Evolutionary conservation across 2,113 vertebrate genomes (phyloP).

Genomic region (Lanius ludovicianus): DNA sequence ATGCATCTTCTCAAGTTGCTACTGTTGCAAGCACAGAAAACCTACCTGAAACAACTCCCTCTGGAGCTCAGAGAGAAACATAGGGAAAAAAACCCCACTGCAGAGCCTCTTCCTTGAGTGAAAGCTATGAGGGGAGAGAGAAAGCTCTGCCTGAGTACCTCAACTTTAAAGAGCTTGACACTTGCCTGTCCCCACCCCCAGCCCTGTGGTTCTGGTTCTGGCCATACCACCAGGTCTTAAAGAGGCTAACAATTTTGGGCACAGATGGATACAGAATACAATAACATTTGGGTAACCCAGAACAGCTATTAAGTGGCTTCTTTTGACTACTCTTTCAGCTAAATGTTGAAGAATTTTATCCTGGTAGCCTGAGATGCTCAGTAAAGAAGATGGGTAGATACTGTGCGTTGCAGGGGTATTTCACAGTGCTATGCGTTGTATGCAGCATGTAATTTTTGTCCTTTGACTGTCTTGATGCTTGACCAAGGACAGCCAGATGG

Average conservation of each 20-base stretch:
- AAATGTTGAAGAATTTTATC: not conserved
- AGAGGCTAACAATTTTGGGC: not conserved
- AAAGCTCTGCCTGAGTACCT: not conserved
- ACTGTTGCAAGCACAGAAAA: not conserved
- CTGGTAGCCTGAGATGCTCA: not conserved
- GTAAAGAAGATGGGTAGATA: not conserved
- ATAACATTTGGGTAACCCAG: not conserved
- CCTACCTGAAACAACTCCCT: not conserved
- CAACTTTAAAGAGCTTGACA: not conserved
- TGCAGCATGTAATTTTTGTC: not conserved
- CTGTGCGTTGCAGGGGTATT: not conserved
- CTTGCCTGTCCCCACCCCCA: rapidly evolving
- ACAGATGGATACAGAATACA: not conserved
- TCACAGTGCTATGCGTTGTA: not conserved
- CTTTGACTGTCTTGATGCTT: not conserved
- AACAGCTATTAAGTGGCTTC: not conserved
- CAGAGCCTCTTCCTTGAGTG: not conserved
- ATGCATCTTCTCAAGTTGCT: not conserved
- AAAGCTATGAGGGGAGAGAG: not conserved
- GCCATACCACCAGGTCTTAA: rapidly evolving
- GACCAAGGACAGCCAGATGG: not conserved
- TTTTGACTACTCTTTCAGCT: not conserved
- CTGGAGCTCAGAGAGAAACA: not conserved
- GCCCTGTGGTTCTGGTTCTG: not conserved
- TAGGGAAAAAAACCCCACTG: not conserved